Conservation (phyloP, 2,113 vertebrate species). For the Pontoporia blainvillei region DNA sequence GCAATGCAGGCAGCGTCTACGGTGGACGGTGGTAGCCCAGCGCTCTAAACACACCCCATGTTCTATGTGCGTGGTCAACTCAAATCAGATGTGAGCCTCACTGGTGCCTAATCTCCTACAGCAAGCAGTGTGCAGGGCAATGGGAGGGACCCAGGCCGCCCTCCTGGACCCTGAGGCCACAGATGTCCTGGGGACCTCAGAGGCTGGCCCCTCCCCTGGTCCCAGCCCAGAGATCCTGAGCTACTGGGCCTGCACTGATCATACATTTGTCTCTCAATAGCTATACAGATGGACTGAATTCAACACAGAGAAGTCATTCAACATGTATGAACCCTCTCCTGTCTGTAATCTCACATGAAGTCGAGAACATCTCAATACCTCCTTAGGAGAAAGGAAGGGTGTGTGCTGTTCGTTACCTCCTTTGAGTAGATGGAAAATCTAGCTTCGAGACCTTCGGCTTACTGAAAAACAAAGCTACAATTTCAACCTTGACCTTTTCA, state of each 20-base stretch:
- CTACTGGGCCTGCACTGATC: no score
- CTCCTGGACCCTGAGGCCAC: neutral
- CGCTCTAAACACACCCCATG: no score
- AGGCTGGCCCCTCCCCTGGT: neutral
- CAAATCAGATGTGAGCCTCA: neutral
- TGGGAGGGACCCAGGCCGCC: accelerated
- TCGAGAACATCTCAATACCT: neutral
- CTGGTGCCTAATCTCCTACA: neutral
- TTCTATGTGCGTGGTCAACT: accelerated
- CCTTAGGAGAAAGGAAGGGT: neutral
- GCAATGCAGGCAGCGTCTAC: accelerated
- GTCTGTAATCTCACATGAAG: neutral
- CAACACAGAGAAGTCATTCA: neutral
- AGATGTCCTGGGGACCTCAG: accelerated
- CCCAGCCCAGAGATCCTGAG: neutral
- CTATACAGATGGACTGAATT: neutral
- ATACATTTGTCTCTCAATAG: accelerated
- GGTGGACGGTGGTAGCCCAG: neutral
- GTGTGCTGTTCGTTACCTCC: accelerated
- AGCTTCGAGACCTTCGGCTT: neutral
- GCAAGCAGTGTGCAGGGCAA: neutral
- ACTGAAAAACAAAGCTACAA: neutral
- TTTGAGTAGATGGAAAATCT: neutral
- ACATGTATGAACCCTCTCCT: neutral
- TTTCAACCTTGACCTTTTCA: neutral